A percentile compares a stretch with the other conserved stretches of the same genome.
These are phyloP conservation scores for Rhinogobius similis DNA, from an alignment of 2,113 vertebrate species.

Conservation along the genomic window DNA sequence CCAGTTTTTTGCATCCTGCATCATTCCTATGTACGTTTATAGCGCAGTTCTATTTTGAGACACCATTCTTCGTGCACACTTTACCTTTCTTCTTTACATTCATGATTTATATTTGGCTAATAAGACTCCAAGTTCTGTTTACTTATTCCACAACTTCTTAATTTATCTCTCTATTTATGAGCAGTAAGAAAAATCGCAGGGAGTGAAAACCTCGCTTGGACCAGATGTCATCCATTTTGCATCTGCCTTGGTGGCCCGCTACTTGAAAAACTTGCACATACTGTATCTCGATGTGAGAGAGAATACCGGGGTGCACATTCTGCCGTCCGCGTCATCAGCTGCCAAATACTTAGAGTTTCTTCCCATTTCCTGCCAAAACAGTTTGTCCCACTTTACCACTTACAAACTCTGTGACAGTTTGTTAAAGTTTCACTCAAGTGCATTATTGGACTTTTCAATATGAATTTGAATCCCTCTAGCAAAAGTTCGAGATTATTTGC, in stretches of 20 bases:
- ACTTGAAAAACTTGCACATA: constrained; percentile 20
- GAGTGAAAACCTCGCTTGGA: constrained; percentile 24
- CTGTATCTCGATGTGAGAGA: constrained; percentile 23
- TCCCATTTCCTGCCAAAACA: constrained; percentile 61
- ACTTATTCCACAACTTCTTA: constrained; percentile 20
- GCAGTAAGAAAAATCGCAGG: constrained; percentile 29
- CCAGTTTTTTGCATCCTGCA: constrained; percentile 12
- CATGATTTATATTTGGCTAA: constrained; percentile 27
- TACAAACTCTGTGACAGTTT: constrained; percentile 47
- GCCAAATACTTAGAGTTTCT: constrained; percentile 70
- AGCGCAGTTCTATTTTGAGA: constrained; percentile 24
- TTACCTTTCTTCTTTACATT: constrained; percentile 6
- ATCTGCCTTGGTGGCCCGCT: constrained; percentile 44
- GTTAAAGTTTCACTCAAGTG: constrained; percentile 20
- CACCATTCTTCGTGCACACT: constrained; percentile 34
- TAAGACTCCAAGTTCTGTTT: constrained; percentile 32
- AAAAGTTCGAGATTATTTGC: constrained; percentile 11
- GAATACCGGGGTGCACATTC: constrained; percentile 37
- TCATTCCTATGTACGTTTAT: background rate
- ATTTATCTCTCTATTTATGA: constrained; percentile 36
- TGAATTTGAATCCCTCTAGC: constrained; percentile 7
- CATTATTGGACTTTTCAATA: background rate
- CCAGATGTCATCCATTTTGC: constrained; percentile 53
- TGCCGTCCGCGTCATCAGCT: constrained; percentile 39
- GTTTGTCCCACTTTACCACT: constrained; percentile 67